These are phyloP conservation scores for Ochotona curzoniae DNA, from an alignment of 2,113 vertebrate species.

Conservation along the genomic window DNA sequence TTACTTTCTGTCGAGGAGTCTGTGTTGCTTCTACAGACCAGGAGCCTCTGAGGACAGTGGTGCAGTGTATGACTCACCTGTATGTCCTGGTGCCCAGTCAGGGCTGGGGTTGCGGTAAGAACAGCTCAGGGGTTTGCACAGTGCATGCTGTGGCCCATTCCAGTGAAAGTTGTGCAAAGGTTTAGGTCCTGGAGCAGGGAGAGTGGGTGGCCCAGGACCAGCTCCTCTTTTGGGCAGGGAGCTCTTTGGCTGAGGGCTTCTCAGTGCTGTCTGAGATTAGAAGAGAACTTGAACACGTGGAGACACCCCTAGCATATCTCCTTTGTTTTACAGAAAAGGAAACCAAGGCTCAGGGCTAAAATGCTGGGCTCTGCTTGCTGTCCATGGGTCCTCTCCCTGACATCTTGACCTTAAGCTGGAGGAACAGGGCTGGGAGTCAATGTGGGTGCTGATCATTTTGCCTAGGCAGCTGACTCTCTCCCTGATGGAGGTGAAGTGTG, in stretches of 20 bases:
- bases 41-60: not conserved
- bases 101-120: too few relatives aligned
- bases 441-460: fast-evolving
- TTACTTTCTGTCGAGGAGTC: not conserved
- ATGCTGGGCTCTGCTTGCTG: not conserved
- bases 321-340: not conserved
- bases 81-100: not conserved
- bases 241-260: not conserved
- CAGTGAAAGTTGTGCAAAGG: not conserved
- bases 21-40: not conserved
- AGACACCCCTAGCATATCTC: not conserved
- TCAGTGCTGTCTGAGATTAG: not conserved
- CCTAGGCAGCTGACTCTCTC: not conserved
- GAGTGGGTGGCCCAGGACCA: not conserved
- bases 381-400: not conserved
- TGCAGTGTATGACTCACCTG: not conserved
- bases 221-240: not conserved
- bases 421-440: not conserved
- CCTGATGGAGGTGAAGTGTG: not conserved
- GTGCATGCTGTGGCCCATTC: not conserved
- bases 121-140: too few relatives aligned
- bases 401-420: not conserved
- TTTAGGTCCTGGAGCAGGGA: not conserved
- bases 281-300: not conserved
- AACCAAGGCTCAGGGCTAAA: not conserved